Evolutionary conservation across 2,797 vertebrate species (phyloP).

Genomic region (Megaceryle alcyon): DNA sequence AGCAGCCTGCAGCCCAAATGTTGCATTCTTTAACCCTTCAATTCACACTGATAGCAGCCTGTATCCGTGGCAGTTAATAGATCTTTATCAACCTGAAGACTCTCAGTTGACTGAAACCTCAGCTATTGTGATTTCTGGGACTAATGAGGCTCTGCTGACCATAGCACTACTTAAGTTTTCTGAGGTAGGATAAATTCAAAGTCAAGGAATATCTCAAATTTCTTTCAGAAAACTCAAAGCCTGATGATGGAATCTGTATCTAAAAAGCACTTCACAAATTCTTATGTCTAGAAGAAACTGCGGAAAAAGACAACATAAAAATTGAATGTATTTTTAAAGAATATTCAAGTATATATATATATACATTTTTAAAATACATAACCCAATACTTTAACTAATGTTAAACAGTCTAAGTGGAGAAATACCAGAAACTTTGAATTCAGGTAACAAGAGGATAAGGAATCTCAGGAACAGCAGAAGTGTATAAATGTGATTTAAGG

Average conservation of each 20-base stretch:
- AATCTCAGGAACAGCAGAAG: neutral
- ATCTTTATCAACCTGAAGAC: slow-evolving; percentile 30
- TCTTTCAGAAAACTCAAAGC: neutral
- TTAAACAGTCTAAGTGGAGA: neutral
- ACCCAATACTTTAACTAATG: neutral
- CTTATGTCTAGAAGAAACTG: neutral
- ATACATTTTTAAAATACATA: neutral
- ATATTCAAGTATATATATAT: neutral
- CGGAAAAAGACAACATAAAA: neutral
- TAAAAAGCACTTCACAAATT: slow-evolving; percentile 17
- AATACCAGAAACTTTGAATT: neutral
- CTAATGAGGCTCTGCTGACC: slow-evolving; percentile 64
- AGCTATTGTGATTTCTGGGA: slow-evolving; percentile 45
- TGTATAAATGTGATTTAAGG: neutral
- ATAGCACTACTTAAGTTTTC: slow-evolving; percentile 35
- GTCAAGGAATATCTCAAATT: slow-evolving; percentile 7
- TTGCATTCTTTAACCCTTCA: slow-evolving; percentile 67
- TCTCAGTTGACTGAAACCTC: slow-evolving; percentile 50
- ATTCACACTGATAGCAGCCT: slow-evolving; percentile 21
- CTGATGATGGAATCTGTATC: neutral
- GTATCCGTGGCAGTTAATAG: slow-evolving; percentile 43
- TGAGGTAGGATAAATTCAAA: slow-evolving; percentile 45
- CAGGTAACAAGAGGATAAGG: neutral
- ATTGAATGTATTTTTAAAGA: neutral
- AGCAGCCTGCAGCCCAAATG: slow-evolving; percentile 12